Percentiles rank a stretch among this genome's conserved stretches.
Conservation (phyloP, 2,888 invertebrate genomes). For the Ectropis crepuscularia region DNA sequence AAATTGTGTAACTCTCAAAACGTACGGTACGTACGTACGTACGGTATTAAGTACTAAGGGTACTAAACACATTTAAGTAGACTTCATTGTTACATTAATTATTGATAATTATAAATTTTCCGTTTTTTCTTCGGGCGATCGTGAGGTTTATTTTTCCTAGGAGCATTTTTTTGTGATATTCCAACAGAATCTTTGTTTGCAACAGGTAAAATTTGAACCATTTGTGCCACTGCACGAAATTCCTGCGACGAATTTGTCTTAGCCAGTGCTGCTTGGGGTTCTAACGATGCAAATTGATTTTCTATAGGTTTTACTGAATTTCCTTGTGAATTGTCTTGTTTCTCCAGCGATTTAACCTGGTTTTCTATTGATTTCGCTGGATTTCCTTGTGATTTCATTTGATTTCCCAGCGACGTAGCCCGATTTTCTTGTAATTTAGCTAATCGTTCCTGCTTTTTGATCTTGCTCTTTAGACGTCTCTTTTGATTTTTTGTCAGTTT, state of each 20-base stretch:
- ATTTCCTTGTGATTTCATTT: neutral
- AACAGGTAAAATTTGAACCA: no score
- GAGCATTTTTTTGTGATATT: no score
- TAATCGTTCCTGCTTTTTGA: neutral
- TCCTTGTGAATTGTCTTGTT: neutral
- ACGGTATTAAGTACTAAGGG: no score
- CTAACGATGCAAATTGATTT: neutral
- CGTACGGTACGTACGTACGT: no score
- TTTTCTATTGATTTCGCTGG: neutral
- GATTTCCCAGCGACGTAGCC: neutral
- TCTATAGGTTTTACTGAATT: neutral
- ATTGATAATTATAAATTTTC: conserved; percentile 1
- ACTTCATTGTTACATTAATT: no score
- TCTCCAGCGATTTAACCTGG: neutral
- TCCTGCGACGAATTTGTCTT: no score
- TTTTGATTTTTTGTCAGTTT: neutral
- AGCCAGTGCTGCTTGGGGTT: no score
- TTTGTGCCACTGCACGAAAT: no score
- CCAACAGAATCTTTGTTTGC: no score
- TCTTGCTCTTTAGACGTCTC: neutral
- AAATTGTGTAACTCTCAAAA: no score
- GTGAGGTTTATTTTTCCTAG: neutral
- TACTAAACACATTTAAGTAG: no score
- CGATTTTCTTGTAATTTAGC: neutral
- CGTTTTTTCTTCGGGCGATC: conserved; percentile 9